Percentiles rank a stretch among this genome's conserved stretches.
Evolutionary conservation across 2,888 invertebrate species (phyloP).

Genomic region (Diarsia brunnea): DNA sequence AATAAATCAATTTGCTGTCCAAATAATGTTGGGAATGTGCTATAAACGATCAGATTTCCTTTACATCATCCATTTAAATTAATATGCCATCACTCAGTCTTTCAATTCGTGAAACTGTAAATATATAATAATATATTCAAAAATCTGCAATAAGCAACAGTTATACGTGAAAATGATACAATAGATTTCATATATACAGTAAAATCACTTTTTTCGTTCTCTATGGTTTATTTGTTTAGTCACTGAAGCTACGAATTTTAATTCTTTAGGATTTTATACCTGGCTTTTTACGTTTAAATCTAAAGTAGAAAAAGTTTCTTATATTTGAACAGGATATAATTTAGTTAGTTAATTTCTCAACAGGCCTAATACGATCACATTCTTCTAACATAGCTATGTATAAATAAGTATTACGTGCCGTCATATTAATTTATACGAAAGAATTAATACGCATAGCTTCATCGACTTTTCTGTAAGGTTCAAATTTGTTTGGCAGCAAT

Average conservation of each 20-base stretch:
- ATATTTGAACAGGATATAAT: slow-evolving; percentile 31
- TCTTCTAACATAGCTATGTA: slow-evolving; percentile 14
- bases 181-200: slow-evolving; percentile 76
- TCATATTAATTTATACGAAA: slow-evolving; percentile 11
- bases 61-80: slow-evolving; percentile 73
- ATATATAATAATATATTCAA: slow-evolving; percentile 78
- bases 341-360: slow-evolving; percentile 17
- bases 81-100: slow-evolving; percentile 87
- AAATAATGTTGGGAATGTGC: slow-evolving; percentile 77
- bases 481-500: slow-evolving; percentile 52
- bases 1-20: slow-evolving; percentile 59
- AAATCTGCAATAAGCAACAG: slow-evolving; percentile 79
- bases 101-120: slow-evolving; percentile 82
- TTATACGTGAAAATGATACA: slow-evolving; percentile 74
- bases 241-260: slow-evolving; percentile 48
- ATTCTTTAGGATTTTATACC: slow-evolving; percentile 14
- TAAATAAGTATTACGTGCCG: slow-evolving; percentile 39
- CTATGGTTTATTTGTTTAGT: slow-evolving; percentile 41
- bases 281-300: slow-evolving; percentile 12
- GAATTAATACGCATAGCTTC: slow-evolving; percentile 49
- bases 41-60: slow-evolving; percentile 63
- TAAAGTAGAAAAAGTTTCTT: slow-evolving; percentile 21
- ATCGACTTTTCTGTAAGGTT: slow-evolving; percentile 30
- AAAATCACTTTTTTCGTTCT: slow-evolving; percentile 67
- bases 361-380: background rate